A percentile compares a stretch with the other conserved stretches of the same genome.
phyloP scores from a whole-genome alignment of 2,113 vertebrate species.

The Nothocercus julius region DNA sequence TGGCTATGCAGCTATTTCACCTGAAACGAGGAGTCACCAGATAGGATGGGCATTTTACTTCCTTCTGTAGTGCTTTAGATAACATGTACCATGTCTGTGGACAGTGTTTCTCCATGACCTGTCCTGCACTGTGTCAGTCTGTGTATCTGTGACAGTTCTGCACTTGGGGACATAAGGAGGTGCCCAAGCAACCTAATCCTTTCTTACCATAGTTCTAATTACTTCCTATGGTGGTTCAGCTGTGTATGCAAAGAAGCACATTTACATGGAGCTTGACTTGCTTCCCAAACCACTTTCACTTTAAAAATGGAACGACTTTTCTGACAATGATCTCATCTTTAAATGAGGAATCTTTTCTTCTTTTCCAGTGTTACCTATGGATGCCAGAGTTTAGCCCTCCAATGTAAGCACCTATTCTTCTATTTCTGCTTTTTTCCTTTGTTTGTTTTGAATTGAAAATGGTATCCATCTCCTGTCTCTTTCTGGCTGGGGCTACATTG shows the following conservation, averaged over 20 bases:
- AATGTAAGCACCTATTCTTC: not conserved
- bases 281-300: not conserved
- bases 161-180: not conserved
- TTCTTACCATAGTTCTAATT: not conserved
- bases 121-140: not conserved
- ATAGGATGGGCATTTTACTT: not conserved
- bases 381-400: not conserved
- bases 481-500: not conserved
- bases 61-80: not conserved
- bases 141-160: not conserved
- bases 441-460: slow-evolving; percentile 1
- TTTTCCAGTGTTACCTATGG: not conserved
- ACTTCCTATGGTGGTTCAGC: not conserved
- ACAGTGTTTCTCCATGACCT: fast-evolving
- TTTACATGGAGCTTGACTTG: not conserved
- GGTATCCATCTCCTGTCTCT: slow-evolving; percentile 6
- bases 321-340: not conserved
- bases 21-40: not conserved
- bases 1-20: not conserved
- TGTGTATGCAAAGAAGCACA: not conserved
- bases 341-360: not conserved
- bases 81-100: not conserved
- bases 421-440: not conserved
- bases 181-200: not conserved
- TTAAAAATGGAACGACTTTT: not conserved